Conservation (phyloP, 2,113 vertebrate genomes). For the Bubalus kerabau region DNA sequence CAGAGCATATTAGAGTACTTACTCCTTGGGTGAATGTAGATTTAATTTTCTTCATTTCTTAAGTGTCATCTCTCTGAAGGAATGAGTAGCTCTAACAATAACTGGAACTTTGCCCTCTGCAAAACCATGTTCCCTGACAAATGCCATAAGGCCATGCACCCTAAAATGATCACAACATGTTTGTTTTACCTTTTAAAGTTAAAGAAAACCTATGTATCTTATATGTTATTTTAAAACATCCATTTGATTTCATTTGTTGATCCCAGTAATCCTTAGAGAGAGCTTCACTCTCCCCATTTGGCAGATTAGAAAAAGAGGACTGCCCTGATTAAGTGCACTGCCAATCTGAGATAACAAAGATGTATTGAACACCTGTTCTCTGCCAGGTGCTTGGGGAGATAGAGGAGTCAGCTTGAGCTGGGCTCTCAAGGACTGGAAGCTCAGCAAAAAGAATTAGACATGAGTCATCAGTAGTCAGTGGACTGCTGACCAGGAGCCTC, state of each 20-base stretch:
- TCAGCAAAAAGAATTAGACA: background rate
- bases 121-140: background rate
- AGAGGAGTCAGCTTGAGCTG: background rate
- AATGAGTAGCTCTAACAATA: background rate
- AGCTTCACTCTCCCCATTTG: background rate
- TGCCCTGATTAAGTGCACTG: conserved; percentile 31
- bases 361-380: background rate
- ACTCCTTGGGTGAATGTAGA: background rate
- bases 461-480: rapidly evolving
- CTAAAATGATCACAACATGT: background rate
- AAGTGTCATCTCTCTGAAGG: background rate
- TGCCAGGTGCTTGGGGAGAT: conserved; percentile 28
- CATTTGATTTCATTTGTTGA: background rate
- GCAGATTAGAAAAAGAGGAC: conserved; percentile 35
- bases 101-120: background rate
- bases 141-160: background rate
- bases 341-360: background rate
- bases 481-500: background rate
- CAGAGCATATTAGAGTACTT: background rate
- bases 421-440: background rate
- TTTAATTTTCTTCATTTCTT: background rate
- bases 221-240: background rate
- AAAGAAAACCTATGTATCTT: background rate
- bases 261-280: background rate
- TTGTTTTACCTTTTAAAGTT: background rate